Conservation (phyloP, 2,113 vertebrate genomes). For the Neodontobutis hainanensis region DNA sequence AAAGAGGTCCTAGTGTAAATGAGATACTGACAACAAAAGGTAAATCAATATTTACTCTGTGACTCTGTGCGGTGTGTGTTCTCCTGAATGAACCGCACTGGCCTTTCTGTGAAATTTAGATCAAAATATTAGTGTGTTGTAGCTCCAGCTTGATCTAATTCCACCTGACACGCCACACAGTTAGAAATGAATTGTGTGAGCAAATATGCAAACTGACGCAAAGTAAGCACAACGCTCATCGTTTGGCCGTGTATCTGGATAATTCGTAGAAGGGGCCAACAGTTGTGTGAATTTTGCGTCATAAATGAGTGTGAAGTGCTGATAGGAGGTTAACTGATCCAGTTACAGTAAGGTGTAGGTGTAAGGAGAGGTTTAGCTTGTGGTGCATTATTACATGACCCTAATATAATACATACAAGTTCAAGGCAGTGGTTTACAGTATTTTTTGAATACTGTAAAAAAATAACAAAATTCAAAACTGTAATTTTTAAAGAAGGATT, state of each 20-base stretch:
- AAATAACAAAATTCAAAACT: too few relatives aligned
- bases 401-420: too few relatives aligned
- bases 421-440: too few relatives aligned
- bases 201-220: constrained; percentile 20
- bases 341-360: too few relatives aligned
- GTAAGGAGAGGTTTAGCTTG: too few relatives aligned
- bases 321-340: too few relatives aligned
- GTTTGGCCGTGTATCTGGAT: constrained; percentile 3
- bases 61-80: constrained; percentile 6
- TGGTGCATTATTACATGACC: too few relatives aligned
- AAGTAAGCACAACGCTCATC: not conserved
- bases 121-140: not conserved
- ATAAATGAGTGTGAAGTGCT: too few relatives aligned
- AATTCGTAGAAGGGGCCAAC: not conserved
- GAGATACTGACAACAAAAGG: constrained; percentile 46
- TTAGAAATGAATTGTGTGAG: constrained; percentile 4
- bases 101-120: not conserved
- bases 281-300: constrained; percentile 1
- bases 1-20: constrained; percentile 36
- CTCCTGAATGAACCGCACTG: not conserved
- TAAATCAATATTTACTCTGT: constrained; percentile 50
- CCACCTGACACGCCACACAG: not conserved
- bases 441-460: too few relatives aligned
- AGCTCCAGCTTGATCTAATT: not conserved
- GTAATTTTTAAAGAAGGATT: too few relatives aligned